These are phyloP conservation scores for Dynastes grantii DNA, from an alignment of 2,888 invertebrate genomes.

Conservation along the genomic window DNA sequence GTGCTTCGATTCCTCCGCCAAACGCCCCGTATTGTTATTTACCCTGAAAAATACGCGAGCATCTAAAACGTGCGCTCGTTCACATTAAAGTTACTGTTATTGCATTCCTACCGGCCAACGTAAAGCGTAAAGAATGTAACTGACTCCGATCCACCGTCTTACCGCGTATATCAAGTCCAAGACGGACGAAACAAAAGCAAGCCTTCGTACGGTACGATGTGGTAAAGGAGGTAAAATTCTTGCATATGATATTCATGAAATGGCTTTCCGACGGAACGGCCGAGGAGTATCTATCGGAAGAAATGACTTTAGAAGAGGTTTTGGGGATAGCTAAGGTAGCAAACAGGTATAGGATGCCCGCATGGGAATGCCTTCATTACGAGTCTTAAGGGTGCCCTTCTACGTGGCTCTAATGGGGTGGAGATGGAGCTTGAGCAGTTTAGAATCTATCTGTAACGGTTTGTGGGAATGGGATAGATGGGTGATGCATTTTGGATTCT, in stretches of 20 bases:
- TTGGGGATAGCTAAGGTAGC: background rate
- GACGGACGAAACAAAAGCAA: background rate
- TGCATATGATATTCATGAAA: conserved; percentile 45
- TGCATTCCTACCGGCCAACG: conserved; percentile 22
- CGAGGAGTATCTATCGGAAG: background rate
- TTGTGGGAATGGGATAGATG: no score
- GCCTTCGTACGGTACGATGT: background rate
- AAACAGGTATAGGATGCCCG: background rate
- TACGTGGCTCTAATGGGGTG: background rate
- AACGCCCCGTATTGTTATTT: background rate
- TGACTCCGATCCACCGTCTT: background rate
- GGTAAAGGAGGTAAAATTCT: background rate
- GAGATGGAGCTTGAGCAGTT: conserved; percentile 14
- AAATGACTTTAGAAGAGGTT: background rate
- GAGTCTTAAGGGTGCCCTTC: conserved; percentile 7
- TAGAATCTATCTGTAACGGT: background rate
- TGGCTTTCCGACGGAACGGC: conserved; percentile 19
- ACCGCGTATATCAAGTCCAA: background rate
- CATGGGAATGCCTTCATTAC: conserved; percentile 22
- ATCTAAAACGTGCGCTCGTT: background rate
- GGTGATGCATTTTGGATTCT: no score
- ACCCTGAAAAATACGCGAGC: conserved; percentile 3
- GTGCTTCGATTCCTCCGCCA: no score
- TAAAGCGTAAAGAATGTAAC: background rate
- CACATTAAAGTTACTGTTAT: conserved; percentile 39